These are phyloP conservation scores for Lepidotrigona ventralis DNA, from an alignment of 1,140 invertebrate species.

Conservation along the genomic window DNA sequence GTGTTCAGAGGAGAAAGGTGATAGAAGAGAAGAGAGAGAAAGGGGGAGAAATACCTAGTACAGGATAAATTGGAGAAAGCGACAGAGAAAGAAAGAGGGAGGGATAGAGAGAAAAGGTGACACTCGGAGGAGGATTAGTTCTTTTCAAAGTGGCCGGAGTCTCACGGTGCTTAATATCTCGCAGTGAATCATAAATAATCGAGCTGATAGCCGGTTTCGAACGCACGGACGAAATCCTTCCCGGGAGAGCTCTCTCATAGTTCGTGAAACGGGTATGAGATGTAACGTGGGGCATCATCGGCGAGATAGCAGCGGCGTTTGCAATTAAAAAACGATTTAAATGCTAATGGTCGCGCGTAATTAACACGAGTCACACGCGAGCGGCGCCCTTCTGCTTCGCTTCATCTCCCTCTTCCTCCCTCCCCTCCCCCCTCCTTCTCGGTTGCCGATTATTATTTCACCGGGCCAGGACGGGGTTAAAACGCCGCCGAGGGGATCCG, in stretches of 20 bases:
- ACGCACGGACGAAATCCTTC: slow-evolving; percentile 50
- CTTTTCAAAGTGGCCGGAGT: slow-evolving; percentile 32
- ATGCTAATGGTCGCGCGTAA: slow-evolving; percentile 70
- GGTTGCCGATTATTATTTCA: slow-evolving; percentile 58
- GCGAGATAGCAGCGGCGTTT: slow-evolving; percentile 53
- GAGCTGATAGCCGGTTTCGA: slow-evolving; percentile 48
- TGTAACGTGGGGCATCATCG: slow-evolving; percentile 19
- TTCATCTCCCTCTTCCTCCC: background rate
- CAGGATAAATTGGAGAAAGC: background rate
- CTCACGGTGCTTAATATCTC: slow-evolving; percentile 66
- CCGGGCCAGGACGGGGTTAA: slow-evolving; percentile 36
- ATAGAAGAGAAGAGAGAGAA: too few species aligned
- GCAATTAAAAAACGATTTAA: slow-evolving; percentile 73
- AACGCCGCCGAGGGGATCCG: slow-evolving; percentile 26
- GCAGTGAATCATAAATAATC: slow-evolving; percentile 65
- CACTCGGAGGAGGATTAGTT: slow-evolving; percentile 51
- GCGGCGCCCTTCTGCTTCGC: slow-evolving; percentile 31
- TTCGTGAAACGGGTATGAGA: slow-evolving; percentile 26
- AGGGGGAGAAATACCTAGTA: background rate
- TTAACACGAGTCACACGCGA: slow-evolving; percentile 65
- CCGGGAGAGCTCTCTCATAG: background rate
- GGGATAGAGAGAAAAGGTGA: background rate
- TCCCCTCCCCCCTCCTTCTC: too few species aligned
- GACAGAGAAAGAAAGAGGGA: background rate
- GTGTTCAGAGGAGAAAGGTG: background rate